Percentiles rank a stretch among this genome's conserved stretches.
These are phyloP conservation scores for Diplogasteroides magnus DNA, from an alignment of 1,140 invertebrate species.

Conservation along the genomic window DNA sequence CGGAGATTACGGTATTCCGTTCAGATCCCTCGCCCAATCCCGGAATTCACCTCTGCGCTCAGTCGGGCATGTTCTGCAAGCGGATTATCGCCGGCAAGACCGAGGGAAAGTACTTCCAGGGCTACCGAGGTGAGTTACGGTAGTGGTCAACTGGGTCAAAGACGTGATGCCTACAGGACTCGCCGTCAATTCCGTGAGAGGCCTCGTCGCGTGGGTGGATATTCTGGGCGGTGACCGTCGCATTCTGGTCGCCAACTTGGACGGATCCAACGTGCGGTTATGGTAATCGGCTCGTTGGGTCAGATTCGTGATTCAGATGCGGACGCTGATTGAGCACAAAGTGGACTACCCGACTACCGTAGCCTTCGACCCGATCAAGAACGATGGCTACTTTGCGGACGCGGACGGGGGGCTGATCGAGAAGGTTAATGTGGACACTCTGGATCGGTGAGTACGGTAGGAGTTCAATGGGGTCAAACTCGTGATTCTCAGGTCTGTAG, in stretches of 20 bases:
- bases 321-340: constrained; percentile 27
- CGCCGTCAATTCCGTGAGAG: constrained; percentile 15
- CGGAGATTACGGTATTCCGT: no score
- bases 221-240: not conserved
- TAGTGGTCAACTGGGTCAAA: not conserved
- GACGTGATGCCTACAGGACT: not conserved
- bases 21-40: constrained; percentile 17
- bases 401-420: constrained; percentile 14
- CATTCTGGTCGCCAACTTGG: constrained; percentile 22
- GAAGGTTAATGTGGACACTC: constrained; percentile 15
- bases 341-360: constrained; percentile 11
- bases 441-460: constrained; percentile 5
- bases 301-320: constrained; percentile 5
- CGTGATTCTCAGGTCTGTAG: not conserved
- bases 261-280: constrained; percentile 20
- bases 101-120: not conserved
- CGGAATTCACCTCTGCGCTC: constrained; percentile 17
- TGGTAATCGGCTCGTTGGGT: not conserved
- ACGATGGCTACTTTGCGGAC: constrained; percentile 24
- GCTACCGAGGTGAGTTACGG: constrained; percentile 17
- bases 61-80: constrained; percentile 17
- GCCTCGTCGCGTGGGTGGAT: constrained; percentile 20
- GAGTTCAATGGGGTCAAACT: not conserved
- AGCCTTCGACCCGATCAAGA: constrained; percentile 18
- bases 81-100: constrained; percentile 15